phyloP scores from a whole-genome alignment of 2,797 vertebrate genomes.

The Limosa lapponica region DNA sequence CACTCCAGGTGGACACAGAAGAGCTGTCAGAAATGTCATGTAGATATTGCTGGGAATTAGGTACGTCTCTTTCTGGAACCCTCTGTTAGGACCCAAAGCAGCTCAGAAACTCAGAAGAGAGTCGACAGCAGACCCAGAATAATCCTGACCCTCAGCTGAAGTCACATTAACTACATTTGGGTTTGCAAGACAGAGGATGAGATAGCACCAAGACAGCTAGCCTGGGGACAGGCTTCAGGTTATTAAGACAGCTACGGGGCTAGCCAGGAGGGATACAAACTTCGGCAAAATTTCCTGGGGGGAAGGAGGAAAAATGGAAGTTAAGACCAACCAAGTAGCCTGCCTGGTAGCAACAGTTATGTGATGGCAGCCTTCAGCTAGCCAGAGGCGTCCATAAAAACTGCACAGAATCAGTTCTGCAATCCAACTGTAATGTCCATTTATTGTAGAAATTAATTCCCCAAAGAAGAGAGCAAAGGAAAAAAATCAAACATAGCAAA shows the following conservation, averaged over 20 bases:
- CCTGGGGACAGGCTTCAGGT: constrained; percentile 74
- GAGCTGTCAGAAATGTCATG: not conserved
- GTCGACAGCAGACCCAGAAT: not conserved
- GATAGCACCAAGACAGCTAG: constrained; percentile 66
- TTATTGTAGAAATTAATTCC: constrained; percentile 78
- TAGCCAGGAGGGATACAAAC: constrained; percentile 65
- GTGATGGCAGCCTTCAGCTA: constrained; percentile 70
- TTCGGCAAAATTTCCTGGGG: constrained; percentile 58
- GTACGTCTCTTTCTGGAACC: not conserved
- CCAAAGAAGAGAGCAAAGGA: constrained; percentile 73
- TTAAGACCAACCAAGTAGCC: constrained; percentile 59
- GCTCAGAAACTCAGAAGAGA: not conserved
- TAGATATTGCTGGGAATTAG: not conserved
- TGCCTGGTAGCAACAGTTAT: constrained; percentile 61
- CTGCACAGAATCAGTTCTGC: constrained; percentile 49
- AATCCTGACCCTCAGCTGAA: constrained; percentile 35
- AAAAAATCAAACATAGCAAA: constrained; percentile 73
- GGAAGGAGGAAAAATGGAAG: constrained; percentile 38
- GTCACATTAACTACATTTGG: constrained; percentile 37
- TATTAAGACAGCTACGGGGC: constrained; percentile 67
- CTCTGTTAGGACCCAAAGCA: not conserved
- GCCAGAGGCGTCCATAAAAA: constrained; percentile 73
- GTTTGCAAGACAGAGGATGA: constrained; percentile 40
- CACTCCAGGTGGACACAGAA: not conserved
- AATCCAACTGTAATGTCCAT: constrained; percentile 75